A percentile compares a stretch with the other conserved stretches of the same genome.
Conservation (phyloP, 2,888 invertebrate species). For the Clusia tigrina region DNA sequence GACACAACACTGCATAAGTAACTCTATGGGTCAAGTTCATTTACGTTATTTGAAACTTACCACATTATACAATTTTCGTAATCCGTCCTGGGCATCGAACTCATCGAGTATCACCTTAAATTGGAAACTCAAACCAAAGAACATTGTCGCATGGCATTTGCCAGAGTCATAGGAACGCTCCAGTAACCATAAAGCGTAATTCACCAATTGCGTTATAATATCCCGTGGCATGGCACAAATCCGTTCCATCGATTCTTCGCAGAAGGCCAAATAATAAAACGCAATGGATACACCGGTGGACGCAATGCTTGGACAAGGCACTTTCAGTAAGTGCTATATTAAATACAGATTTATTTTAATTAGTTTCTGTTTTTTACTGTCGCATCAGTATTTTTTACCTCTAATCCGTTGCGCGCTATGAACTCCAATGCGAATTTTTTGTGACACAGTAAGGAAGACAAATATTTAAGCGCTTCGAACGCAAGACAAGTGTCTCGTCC, state of each 20-base stretch:
- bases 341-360: constrained; percentile 10
- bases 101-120: constrained; percentile 92
- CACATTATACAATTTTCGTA: constrained; percentile 92
- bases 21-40: not conserved
- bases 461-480: constrained; percentile 95
- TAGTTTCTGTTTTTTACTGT: not conserved
- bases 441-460: constrained; percentile 95
- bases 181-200: constrained; percentile 92
- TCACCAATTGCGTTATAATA: constrained; percentile 80
- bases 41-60: constrained; percentile 43
- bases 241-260: constrained; percentile 97
- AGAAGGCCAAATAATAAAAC: constrained; percentile 95
- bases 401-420: constrained; percentile 85
- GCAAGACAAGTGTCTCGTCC: constrained; percentile 91
- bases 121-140: constrained; percentile 93
- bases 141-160: constrained; percentile 98
- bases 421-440: constrained; percentile 98
- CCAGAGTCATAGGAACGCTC: constrained; percentile 98
- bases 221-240: constrained; percentile 86
- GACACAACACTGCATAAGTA: too few relatives aligned
- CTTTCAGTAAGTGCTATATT: constrained; percentile 79
- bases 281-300: constrained; percentile 95
- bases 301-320: constrained; percentile 92
- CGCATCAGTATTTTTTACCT: constrained; percentile 64
- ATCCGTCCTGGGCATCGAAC: constrained; percentile 91